These are phyloP conservation scores for Ferdinandea cuprea DNA, from an alignment of 2,888 invertebrate species.

Conservation along the genomic window DNA sequence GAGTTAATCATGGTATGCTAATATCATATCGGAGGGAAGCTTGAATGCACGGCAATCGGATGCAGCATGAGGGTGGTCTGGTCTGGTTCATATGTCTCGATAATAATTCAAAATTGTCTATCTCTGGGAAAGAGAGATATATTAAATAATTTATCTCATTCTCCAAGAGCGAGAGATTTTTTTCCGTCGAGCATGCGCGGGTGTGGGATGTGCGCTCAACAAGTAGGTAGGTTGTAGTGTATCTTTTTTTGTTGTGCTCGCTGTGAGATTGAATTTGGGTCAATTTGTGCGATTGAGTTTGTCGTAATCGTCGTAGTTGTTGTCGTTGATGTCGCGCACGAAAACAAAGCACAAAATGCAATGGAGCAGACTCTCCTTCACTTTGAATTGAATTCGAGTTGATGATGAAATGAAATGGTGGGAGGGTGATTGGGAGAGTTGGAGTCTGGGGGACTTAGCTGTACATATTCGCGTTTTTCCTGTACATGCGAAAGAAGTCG, in stretches of 20 bases:
- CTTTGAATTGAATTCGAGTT: conserved; percentile 12
- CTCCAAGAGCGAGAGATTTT: no score
- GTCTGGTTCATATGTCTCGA: conserved; percentile 46
- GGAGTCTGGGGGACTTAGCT: no score
- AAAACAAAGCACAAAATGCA: conserved; percentile 33
- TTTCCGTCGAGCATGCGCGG: conserved; percentile 71
- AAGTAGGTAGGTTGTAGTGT: no score
- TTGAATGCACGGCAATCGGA: conserved; percentile 36
- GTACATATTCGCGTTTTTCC: conserved; percentile 19
- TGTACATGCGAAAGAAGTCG: conserved; percentile 19
- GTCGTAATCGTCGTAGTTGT: conserved; percentile 30
- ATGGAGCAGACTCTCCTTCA: conserved; percentile 23
- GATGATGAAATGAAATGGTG: conserved; percentile 1
- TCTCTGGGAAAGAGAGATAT: conserved; percentile 35
- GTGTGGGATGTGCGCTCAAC: conserved; percentile 56
- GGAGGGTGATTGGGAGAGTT: no score
- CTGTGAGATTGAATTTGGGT: conserved; percentile 65
- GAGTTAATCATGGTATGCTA: conserved; percentile 4
- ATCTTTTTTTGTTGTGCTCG: conserved; percentile 14
- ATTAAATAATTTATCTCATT: no score
- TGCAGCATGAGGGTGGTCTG: conserved; percentile 61
- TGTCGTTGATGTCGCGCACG: conserved; percentile 20
- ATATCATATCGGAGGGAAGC: conserved; percentile 40
- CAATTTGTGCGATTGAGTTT: conserved; percentile 71
- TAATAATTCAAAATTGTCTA: conserved; percentile 60